Conservation (phyloP, 2,113 vertebrate species). For the Lagopus muta region DNA sequence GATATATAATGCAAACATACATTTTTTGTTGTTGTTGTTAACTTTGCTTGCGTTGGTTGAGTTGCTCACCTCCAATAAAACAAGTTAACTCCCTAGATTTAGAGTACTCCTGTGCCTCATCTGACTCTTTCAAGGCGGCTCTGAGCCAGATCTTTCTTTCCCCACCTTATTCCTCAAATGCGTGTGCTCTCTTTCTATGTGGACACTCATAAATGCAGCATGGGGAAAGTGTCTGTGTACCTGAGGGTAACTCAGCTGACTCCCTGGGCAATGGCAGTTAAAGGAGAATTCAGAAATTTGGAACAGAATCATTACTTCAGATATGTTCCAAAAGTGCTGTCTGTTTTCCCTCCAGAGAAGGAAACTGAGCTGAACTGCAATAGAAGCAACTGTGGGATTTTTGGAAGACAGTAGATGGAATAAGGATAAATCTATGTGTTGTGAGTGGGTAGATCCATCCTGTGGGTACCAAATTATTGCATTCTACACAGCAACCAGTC, state of each 20-base stretch:
- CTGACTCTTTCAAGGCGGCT: background rate
- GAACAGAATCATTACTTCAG: background rate
- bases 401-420: background rate
- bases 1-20: background rate
- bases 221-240: background rate
- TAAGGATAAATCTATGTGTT: conserved; percentile 29
- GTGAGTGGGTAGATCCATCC: conserved; percentile 15
- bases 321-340: background rate
- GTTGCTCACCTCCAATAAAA: background rate
- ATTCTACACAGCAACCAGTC: background rate
- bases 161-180: background rate
- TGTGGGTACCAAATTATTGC: conserved; percentile 19
- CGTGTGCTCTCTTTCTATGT: background rate
- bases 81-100: background rate
- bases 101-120: background rate
- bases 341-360: background rate
- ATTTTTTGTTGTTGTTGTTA: background rate
- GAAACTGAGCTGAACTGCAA: background rate
- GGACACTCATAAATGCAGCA: background rate
- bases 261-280: background rate
- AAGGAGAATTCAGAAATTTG: background rate
- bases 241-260: background rate
- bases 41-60: background rate
- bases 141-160: background rate
- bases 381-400: conserved; percentile 28